phyloP scores from a whole-genome alignment of 2,113 vertebrate genomes.

The Numenius arquata region DNA sequence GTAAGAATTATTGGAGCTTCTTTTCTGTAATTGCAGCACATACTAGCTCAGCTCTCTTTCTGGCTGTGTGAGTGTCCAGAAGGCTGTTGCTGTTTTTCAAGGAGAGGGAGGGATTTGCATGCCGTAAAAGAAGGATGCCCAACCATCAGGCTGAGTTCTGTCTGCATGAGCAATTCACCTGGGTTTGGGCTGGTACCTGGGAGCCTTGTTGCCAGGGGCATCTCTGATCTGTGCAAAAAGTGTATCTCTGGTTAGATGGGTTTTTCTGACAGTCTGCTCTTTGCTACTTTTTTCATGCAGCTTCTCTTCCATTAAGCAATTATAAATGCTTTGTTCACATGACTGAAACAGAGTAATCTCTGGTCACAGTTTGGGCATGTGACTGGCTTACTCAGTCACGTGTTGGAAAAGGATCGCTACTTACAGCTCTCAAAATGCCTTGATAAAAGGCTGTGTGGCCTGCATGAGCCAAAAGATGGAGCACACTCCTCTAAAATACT shows the following conservation, averaged over 20 bases:
- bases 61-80: background rate
- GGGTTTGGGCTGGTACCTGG: background rate
- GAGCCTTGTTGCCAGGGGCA: background rate
- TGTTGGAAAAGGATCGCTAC: background rate
- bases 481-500: conserved; percentile 59
- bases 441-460: conserved; percentile 53
- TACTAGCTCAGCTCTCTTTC: background rate
- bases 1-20: background rate
- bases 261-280: background rate
- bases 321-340: conserved; percentile 17
- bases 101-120: background rate
- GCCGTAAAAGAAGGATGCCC: background rate
- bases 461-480: conserved; percentile 63
- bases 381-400: conserved; percentile 25
- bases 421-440: conserved; percentile 4
- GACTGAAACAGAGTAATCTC: conserved; percentile 17
- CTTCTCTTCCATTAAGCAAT: background rate
- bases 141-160: background rate
- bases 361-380: conserved; percentile 32
- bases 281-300: background rate
- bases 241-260: background rate
- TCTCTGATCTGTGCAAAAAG: background rate
- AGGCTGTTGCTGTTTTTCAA: background rate
- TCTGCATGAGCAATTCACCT: background rate
- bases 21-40: background rate